Conservation (phyloP, 2,888 invertebrate species). For the Epinotia nisella region DNA sequence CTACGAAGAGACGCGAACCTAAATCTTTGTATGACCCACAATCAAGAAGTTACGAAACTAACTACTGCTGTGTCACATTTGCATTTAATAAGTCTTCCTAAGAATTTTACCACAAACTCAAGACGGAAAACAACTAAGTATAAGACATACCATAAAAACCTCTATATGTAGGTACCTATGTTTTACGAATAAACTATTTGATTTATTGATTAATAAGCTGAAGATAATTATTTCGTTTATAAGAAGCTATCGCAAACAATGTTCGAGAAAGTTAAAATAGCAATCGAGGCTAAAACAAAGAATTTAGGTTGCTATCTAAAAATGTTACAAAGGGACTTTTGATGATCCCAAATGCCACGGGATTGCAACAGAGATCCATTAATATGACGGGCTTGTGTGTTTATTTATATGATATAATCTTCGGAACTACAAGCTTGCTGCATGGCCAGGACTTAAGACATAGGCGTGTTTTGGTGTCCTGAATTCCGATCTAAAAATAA, state of each 20-base stretch:
- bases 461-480: slow-evolving; percentile 58
- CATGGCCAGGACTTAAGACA: slow-evolving; percentile 51
- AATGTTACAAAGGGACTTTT: slow-evolving; percentile 11
- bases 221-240: not conserved
- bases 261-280: not conserved
- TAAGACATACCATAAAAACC: too few relatives aligned
- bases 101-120: not conserved
- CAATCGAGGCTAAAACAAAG: not conserved
- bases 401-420: slow-evolving; percentile 34
- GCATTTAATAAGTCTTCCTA: not conserved
- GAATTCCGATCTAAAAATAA: slow-evolving; percentile 61
- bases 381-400: slow-evolving; percentile 22
- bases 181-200: too few relatives aligned
- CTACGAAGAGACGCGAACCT: too few relatives aligned
- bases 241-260: not conserved
- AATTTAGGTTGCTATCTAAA: slow-evolving; percentile 16
- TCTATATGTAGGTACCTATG: too few relatives aligned
- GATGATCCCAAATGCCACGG: slow-evolving; percentile 10
- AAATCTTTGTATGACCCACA: too few relatives aligned
- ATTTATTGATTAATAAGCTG: too few relatives aligned
- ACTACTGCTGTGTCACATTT: not conserved
- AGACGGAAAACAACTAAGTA: not conserved
- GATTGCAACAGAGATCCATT: slow-evolving; percentile 28
- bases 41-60: not conserved
- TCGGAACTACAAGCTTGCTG: slow-evolving; percentile 20